Base-by-base conservation (phyloP, 2,888 invertebrate genomes). In the Ormyrus pomaceus region DNA sequence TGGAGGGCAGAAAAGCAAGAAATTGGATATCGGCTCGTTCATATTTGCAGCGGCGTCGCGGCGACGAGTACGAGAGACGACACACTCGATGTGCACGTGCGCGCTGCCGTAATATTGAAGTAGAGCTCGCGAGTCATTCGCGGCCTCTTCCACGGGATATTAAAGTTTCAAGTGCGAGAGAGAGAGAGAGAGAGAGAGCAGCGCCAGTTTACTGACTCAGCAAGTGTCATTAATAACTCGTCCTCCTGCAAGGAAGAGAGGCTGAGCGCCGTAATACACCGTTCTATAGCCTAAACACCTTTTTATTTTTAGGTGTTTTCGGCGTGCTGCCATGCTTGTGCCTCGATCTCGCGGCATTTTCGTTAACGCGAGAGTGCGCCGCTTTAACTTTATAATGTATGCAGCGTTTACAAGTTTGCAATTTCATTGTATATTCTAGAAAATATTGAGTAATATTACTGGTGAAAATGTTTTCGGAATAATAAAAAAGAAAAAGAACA, bases 181-280 rank as follows among this genome's bases (percentile, higher is more conserved):
- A 34, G 34, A 34, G 34, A 34, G 34, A 34, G 79, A 34, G 34
- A 34, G 34, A 34, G 79, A 64, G 69, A 81, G 76, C 80, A 69
- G 73, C 70, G 78, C 81, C 73, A 59, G 65, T 55, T 19, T 75
- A 84, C 86, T 86, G 86, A 86, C 84, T 86, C 86, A 86, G 86
- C 86, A 85, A 86, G 86, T 86, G 86, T 86, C 86, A 86, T 86
- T 85, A 86, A 86, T 86, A 85, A 85, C 84, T 83, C 83, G 83
- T 2, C 34, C 34, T 34, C 78, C 79, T 82, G 80, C 82, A 83
- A 81, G 69, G 58, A 55, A 65, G 34, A 34, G 34, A 34, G 50
- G 83, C 77, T 80, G 84, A 83, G 83, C 83, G 58, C 58, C 6
- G 53, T 8, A 53, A 11, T 53, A 10, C 53, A 53, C 53, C 53